Base-by-base conservation (phyloP, 2,888 invertebrate genomes). In the Dinocampus coccinellae region DNA sequence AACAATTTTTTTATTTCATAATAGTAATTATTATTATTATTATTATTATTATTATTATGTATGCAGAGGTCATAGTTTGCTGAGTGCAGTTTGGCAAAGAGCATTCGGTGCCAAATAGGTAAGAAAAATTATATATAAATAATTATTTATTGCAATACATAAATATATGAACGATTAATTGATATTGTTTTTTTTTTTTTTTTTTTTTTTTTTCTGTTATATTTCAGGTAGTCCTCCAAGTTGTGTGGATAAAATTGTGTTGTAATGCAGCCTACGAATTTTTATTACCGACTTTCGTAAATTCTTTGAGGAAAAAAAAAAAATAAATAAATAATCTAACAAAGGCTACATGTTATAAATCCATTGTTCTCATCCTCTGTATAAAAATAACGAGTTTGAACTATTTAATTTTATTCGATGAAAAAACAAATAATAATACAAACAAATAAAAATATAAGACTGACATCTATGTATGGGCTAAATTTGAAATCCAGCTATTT, bases 241-340 rank as follows among this genome's bases (percentile, higher is more conserved):
- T 82, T 82, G 82, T 83, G 87, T 84, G n/a, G n/a, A n/a, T n/a
- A n/a, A 87, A 84, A 85, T 85, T 84, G 84, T 77, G 83, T 82
- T 84, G 84, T 84, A 83, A 86, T 85, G 85, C 84, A 83, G 84
- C 85, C 81, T 80, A 79, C 79, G 78, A 72, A 73, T 74, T 79
- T 79, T 79, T 71, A n/a, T n/a, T n/a, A 76, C 79, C 79, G 79
- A 83, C 79, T 78, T 82, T 83, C 78, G 82, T 82, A 78, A 76
- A 78, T 58, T 77, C 72, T 0, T 16, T 47, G 16, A 47, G 6
- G 16, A 47, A 20, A 4, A 47, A 75, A 74, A 33, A 47, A 78
- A 81, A 78, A 78, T 76, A 4, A 47, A 75, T 73, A 33, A 47
- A 78, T 81, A 78, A 78, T 76, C 78, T 76, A 69, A 73, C 71